Evolutionary conservation across 2,888 invertebrate genomes (phyloP), one percentile per base, ranked within the genome.

Genomic region (Cerastis rubricosa): DNA sequence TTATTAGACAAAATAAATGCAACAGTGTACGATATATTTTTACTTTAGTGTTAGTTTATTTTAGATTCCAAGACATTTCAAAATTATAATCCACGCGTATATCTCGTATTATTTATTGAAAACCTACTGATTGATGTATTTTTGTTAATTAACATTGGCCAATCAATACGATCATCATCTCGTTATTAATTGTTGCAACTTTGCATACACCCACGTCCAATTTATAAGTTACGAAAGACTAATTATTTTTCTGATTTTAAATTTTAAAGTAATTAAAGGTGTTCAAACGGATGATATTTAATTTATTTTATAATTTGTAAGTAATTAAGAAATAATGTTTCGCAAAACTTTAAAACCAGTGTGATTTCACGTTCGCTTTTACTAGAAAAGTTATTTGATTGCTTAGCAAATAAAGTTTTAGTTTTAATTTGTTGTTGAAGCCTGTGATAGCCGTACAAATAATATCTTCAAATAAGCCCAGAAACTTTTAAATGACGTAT

Each of bases 191-290:
- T 86, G 49, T 75, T 71, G 75, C 71, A 73, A 85, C 74, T 83
- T 83, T 85, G 64, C 78, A 78, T 80, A 86, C 78, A 80, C 84
- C 86, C 67, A 82, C 85, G 74, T 51, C 47, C 76, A 87, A 85
- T 85, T 65, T 74, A 68, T 22, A 76, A 63, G 45, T 81, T 82
- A 64, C 19, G 67, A 87, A 85, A 85, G 43, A 2, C 57, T 83
- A 67, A 83, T 84, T 70, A 79, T 65, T 73, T 71, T 75, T 76
- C 22, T 59, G 57, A 72, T 76, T 76, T 45, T 65, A 17, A 76
- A 67, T 69, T 57, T 35, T 9, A 49, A 74, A 64, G 63, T 64
- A 82, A 83, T 79, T 73, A 70, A 45, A 72, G 40, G 25, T 83
- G 57, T 43, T 71, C 35, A 83, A 61, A 77, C 7, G 64, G 68